These are phyloP conservation scores for Urocitellus parryii DNA, from an alignment of 2,113 vertebrate species.

Conservation along the genomic window DNA sequence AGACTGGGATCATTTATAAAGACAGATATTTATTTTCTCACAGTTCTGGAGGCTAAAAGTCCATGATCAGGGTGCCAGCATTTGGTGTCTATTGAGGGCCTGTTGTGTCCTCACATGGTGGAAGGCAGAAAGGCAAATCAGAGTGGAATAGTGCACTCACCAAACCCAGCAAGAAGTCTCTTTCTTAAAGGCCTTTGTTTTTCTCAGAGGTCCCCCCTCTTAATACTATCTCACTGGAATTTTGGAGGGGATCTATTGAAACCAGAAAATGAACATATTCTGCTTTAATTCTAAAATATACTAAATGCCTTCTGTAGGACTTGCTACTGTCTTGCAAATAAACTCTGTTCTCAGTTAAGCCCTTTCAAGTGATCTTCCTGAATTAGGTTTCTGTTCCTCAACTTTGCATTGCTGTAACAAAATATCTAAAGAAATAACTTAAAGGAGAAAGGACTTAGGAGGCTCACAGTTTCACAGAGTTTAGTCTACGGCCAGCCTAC, in stretches of 20 bases:
- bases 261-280: neutral
- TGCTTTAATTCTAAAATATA: neutral
- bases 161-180: neutral
- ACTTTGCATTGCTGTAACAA: neutral
- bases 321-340: neutral
- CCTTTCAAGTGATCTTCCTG: fast-evolving
- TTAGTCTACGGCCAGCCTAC: neutral
- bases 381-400: neutral
- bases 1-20: neutral
- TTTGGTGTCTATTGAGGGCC: neutral
- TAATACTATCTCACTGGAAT: neutral
- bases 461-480: neutral
- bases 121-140: neutral
- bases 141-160: neutral
- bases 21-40: neutral
- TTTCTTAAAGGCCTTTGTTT: neutral
- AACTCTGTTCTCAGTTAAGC: neutral
- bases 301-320: neutral
- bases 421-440: neutral
- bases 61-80: neutral
- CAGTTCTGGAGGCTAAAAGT: neutral
- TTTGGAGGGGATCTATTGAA: neutral
- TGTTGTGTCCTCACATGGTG: no score
- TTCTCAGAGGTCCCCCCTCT: neutral
- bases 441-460: neutral